Evolutionary conservation across 1,140 invertebrate species (phyloP).

Genomic region (Drosophila mauritiana): DNA sequence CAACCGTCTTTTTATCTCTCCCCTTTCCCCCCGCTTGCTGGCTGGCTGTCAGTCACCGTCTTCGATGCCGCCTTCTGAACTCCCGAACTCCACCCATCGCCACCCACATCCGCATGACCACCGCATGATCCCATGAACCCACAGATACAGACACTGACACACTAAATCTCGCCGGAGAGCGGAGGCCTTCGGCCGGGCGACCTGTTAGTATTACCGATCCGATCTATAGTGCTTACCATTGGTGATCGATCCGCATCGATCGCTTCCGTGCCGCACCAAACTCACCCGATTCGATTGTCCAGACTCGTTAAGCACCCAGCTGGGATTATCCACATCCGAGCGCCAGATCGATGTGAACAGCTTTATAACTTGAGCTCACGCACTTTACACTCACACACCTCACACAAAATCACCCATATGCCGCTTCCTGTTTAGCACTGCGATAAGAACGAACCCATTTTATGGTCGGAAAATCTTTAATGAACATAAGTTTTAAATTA

Average conservation of each 20-base stretch:
- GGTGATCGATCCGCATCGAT: background rate
- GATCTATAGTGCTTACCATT: background rate
- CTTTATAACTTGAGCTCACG: conserved; percentile 54
- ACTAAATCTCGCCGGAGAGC: conserved; percentile 34
- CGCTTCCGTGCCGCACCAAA: conserved; percentile 13
- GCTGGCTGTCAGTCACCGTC: conserved; percentile 53
- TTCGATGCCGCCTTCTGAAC: conserved; percentile 73
- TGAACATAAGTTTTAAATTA: background rate
- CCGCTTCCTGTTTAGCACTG: conserved; percentile 67
- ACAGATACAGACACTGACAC: conserved; percentile 57
- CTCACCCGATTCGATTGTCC: conserved; percentile 7
- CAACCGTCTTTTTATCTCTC: conserved; percentile 45
- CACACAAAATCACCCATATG: conserved; percentile 18
- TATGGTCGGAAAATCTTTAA: background rate
- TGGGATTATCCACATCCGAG: conserved; percentile 11
- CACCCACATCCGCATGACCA: conserved; percentile 29
- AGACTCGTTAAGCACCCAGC: conserved; percentile 18
- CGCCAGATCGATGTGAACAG: conserved; percentile 37
- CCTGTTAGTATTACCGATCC: conserved; percentile 40
- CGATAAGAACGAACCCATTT: conserved; percentile 18
- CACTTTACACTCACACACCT: conserved; percentile 14
- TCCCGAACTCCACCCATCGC: conserved; percentile 7
- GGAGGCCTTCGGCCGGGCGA: conserved; percentile 41
- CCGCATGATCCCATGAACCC: conserved; percentile 33
- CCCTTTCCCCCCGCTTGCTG: conserved; percentile 35